A percentile compares a stretch with the other conserved stretches of the same genome.
phyloP scores from a whole-genome alignment of 2,113 vertebrate genomes.

The Tyrannus savana region DNA sequence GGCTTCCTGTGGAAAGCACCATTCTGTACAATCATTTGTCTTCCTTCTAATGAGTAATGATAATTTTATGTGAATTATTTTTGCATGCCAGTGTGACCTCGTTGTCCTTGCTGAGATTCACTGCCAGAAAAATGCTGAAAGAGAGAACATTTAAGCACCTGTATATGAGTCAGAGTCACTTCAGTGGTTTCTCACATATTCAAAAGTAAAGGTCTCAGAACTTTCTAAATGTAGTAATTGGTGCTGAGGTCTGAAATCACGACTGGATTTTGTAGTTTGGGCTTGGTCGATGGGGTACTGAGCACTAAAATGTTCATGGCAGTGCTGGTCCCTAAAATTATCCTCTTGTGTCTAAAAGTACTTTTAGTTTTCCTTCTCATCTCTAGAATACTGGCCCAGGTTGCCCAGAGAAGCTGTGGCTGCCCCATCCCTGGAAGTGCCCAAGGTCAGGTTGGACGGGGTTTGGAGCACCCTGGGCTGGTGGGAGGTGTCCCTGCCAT shows the following conservation, averaged over 20 bases:
- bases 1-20: background rate
- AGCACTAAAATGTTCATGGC: background rate
- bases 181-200: background rate
- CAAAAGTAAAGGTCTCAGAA: background rate
- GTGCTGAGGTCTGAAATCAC: slow-evolving; percentile 22
- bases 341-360: background rate
- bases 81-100: background rate
- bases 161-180: background rate
- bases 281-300: background rate
- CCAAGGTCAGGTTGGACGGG: background rate
- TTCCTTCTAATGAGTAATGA: slow-evolving; percentile 9
- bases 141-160: background rate
- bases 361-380: background rate
- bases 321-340: background rate
- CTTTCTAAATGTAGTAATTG: background rate
- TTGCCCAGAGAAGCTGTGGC: background rate
- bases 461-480: background rate
- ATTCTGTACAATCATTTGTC: background rate
- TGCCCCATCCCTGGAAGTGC: background rate
- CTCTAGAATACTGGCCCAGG: background rate
- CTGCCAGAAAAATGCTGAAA: slow-evolving; percentile 10
- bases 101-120: background rate
- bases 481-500: background rate
- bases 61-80: slow-evolving; percentile 35
- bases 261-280: background rate